Conservation (phyloP, 2,113 vertebrate species). For the Malaclemys terrapin region DNA sequence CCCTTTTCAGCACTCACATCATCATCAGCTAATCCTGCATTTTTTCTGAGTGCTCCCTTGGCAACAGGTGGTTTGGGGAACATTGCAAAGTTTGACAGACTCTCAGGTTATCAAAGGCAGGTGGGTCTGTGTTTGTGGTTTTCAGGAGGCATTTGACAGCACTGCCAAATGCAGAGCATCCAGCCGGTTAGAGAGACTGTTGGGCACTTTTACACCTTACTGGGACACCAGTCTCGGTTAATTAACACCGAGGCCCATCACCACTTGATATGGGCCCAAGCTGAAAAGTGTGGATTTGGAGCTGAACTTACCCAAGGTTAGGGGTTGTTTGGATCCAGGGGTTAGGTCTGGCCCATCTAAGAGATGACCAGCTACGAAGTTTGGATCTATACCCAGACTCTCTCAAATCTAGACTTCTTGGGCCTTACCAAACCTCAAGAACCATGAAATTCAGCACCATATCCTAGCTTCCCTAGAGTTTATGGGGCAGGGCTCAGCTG, state of each 20-base stretch:
- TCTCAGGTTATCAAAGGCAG: background rate
- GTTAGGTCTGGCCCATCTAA: background rate
- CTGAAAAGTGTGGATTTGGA: background rate
- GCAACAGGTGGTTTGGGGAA: background rate
- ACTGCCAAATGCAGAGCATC: background rate
- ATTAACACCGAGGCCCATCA: background rate
- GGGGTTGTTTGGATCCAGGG: background rate
- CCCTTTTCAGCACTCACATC: background rate
- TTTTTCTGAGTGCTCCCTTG: background rate
- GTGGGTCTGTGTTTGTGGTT: background rate
- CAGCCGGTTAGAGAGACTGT: background rate
- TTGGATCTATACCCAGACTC: background rate
- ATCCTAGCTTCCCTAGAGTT: background rate
- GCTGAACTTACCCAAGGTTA: background rate
- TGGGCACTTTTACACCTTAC: background rate
- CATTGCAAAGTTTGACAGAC: background rate
- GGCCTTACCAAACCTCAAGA: background rate
- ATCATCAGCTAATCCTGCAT: background rate
- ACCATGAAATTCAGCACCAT: background rate
- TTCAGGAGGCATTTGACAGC: background rate
- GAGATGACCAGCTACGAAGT: background rate
- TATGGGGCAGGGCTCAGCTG: background rate
- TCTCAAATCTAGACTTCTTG: background rate
- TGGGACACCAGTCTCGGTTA: background rate
- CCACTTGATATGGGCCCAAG: background rate